Evolutionary conservation across 2,797 vertebrate genomes (phyloP), one percentile per base, ranked within the genome.

Genomic region (Propithecus perrieri): DNA sequence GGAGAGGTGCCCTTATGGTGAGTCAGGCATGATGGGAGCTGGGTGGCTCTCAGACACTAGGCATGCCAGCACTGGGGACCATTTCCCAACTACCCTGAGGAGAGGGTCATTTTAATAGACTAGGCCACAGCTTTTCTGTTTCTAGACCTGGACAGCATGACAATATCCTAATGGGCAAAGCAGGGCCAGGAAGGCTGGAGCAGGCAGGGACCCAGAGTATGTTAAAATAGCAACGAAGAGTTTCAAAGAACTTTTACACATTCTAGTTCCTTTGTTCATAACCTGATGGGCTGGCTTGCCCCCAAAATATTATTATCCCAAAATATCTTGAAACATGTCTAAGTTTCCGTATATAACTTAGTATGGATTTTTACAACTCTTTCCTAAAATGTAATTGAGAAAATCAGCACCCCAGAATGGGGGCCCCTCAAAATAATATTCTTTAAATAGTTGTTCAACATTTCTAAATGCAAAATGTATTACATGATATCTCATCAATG

Each of bases 361-460:
- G 24, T 69, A 35, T 71, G 33, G 72, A 76, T 71, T 92, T 97
- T 78, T 71, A 72, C 85, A 89, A 86, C 67, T 76, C 61, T 83
- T 88, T 76, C 50, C 59, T 75, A 94, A 57, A 41, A 81, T 48
- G 20, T 35, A 83, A 84, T 50, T 55, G 48, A 89, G 57, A 79
- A 79, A 50, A 20, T 59, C 24, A 35, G 46, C 74, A 63, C 59
- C 50, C 59, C 65, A 85, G 35, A n/a, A 80, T 69, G 50, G 12
- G 69, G 89, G 26, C 24, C 10, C 33, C 7, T 61, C 83, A 46
- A 69, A 63, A 61, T 63, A 55, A 88, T 81, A 91, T 50, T 85
- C 65, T 20, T 72, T 86, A 93, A 67, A 85, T 78, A 76, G 30
- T 43, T 71, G 26, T 84, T 72, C 9, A 28, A 72, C 53, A 72